Conservation (phyloP, 2,888 invertebrate genomes). For the Phrixothrix hirtus region DNA sequence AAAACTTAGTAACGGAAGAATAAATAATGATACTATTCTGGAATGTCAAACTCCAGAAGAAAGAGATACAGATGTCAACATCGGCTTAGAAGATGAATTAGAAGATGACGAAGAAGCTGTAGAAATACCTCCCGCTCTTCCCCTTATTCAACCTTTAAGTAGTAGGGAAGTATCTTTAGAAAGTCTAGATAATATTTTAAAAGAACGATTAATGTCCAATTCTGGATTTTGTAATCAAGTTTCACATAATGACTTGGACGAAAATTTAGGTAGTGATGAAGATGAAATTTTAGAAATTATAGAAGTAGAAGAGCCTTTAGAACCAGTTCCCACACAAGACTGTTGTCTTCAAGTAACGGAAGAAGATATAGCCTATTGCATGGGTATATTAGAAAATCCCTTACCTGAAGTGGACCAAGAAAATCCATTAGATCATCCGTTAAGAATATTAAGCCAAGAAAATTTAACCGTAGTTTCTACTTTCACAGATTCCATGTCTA, state of each 20-base stretch:
- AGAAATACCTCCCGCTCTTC: constrained; percentile 79
- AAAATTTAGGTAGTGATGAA: constrained; percentile 59
- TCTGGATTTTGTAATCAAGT: constrained; percentile 32
- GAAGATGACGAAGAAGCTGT: constrained; percentile 80
- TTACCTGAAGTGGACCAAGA: constrained; percentile 73
- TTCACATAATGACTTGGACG: constrained; percentile 60
- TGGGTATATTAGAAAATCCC: constrained; percentile 72
- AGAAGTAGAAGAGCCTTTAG: constrained; percentile 77
- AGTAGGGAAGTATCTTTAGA: constrained; percentile 83
- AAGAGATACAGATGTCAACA: constrained; percentile 31
- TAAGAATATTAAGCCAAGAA: constrained; percentile 87
- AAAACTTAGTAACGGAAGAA: constrained; percentile 51
- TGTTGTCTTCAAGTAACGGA: constrained; percentile 89
- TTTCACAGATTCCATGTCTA: constrained; percentile 75
- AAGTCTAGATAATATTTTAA: constrained; percentile 75
- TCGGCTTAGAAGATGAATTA: constrained; percentile 61
- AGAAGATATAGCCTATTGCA: constrained; percentile 87
- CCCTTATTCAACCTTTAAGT: constrained; percentile 76
- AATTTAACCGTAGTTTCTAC: constrained; percentile 89
- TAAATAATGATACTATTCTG: constrained; percentile 44
- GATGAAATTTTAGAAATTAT: constrained; percentile 79
- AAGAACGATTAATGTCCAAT: constrained; percentile 66
- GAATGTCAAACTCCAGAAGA: constrained; percentile 50
- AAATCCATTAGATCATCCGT: constrained; percentile 77
- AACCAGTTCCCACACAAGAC: constrained; percentile 85